phyloP scores from a whole-genome alignment of 1,140 invertebrate species.

The Solenopsis fugax region DNA sequence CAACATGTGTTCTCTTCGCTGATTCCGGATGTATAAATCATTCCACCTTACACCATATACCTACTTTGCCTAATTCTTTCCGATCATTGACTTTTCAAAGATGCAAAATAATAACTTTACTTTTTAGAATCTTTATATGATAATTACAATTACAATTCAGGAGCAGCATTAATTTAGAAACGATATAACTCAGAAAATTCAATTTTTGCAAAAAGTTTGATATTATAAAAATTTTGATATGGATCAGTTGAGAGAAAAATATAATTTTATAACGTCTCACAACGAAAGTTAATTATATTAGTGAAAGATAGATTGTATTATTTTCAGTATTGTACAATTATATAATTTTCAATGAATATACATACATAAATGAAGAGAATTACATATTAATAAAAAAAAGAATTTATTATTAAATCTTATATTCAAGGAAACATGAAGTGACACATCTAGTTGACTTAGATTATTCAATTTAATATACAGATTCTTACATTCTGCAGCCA shows the following conservation, averaged over 20 bases:
- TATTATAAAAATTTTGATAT: constrained; percentile 9
- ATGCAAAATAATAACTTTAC: too few species aligned
- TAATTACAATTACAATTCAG: background rate
- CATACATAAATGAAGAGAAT: background rate
- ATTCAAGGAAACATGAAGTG: background rate
- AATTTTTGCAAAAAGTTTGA: constrained; percentile 4
- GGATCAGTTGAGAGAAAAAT: background rate
- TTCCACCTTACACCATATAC: too few species aligned
- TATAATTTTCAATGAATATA: background rate
- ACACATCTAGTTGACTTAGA: background rate
- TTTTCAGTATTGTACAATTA: background rate
- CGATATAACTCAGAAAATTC: background rate
- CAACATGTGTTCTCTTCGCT: too few species aligned
- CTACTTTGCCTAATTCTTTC: too few species aligned
- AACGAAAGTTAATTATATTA: background rate
- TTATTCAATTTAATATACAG: background rate
- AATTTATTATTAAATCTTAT: background rate
- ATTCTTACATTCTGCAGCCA: background rate
- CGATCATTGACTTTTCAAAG: too few species aligned
- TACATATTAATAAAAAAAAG: too few species aligned
- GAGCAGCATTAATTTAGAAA: background rate
- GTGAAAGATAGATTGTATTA: background rate
- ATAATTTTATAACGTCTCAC: background rate
- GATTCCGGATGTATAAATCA: too few species aligned
- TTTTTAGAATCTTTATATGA: background rate